Conservation (phyloP, 2,113 vertebrate genomes). For the Macrotis lagotis region DNA sequence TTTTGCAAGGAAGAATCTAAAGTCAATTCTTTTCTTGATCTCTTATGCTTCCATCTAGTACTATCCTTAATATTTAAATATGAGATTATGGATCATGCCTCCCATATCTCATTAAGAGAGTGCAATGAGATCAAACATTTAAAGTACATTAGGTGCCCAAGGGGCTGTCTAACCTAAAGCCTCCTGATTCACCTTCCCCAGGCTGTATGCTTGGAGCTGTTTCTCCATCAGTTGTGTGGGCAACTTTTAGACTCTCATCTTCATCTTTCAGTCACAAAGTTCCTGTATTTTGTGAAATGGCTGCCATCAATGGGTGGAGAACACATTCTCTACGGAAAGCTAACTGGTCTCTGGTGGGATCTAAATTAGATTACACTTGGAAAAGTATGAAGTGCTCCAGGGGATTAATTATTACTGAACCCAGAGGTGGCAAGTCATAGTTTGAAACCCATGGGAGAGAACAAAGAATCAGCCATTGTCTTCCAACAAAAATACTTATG, state of each 20-base stretch:
- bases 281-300: not conserved
- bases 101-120: not conserved
- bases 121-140: not conserved
- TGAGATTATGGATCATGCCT: not conserved
- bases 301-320: not conserved
- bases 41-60: not conserved
- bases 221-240: not conserved
- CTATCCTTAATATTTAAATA: not conserved
- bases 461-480: not conserved
- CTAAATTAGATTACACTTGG: not conserved
- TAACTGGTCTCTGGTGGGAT: not conserved
- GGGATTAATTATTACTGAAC: not conserved
- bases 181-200: not conserved
- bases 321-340: not conserved
- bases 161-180: not conserved
- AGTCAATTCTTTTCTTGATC: not conserved
- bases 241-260: not conserved
- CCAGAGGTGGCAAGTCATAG: not conserved
- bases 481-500: not conserved
- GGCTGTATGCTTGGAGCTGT: not conserved
- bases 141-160: not conserved
- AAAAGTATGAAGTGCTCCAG: not conserved
- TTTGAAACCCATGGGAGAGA: not conserved
- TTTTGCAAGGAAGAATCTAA: not conserved
- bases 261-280: not conserved